Base-by-base conservation (phyloP, 2,797 vertebrate species). In the Muscicapa striata region DNA sequence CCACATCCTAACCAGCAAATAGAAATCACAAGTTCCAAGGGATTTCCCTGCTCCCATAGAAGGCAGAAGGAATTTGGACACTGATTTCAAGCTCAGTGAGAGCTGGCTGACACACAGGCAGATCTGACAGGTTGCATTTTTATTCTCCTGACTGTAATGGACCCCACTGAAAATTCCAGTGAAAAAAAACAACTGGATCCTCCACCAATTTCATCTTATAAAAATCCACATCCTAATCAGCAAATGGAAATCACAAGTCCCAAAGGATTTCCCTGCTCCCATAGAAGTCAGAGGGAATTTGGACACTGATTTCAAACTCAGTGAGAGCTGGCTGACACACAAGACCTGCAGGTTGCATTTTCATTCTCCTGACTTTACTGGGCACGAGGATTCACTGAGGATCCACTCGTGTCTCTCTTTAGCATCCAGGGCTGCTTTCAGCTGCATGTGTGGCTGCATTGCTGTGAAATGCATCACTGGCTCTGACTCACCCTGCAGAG, bases 401-500 rank as follows among this genome's bases (percentile, higher is more conserved):
- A 94, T 86, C 84, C 84, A 17, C 84, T 90, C 26, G 79, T 85
- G 27, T 54, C 68, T 91, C 24, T 89, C 94, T 94, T 85, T 34
- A 91, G 92, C 96, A 73, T 27, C 48, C 76, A 5, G 72, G 38
- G 81, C 93, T 80, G 57, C 73, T 87, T 84, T 61, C 92, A 96
- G 95, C 95, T 93, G 96, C 96, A 94, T 34, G 90, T 88, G 88
- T 1, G 93, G 92, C 59, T 95, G 96, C 97, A 96, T 96, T 90
- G 94, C 97, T 97, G 92, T 38, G 86, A 94, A 96, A 97, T 96
- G 95, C 84, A 97, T 96, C 94, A 90, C 41, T 93, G 13, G 36
- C n/a, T 63, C 61, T 98, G 97, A 98, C 64, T 98, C 97, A 98
- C 34, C 6, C 87, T 26, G 91, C 95, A 91, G 91, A 97, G 95